These are phyloP conservation scores for Caloenas nicobarica DNA, from an alignment of 2,113 vertebrate genomes.

Conservation along the genomic window DNA sequence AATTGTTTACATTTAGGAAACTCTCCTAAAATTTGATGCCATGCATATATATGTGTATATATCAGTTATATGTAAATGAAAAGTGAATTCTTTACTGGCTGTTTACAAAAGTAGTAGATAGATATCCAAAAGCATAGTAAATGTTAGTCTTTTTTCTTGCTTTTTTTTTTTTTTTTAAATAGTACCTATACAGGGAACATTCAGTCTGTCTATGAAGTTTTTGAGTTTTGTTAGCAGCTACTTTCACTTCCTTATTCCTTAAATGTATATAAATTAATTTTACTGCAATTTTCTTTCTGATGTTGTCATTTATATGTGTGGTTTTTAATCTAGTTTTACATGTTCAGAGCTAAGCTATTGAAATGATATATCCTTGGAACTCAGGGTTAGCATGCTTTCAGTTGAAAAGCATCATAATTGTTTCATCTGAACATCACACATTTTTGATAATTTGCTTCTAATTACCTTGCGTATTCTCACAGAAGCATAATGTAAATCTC, in stretches of 20 bases:
- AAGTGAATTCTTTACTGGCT: background rate
- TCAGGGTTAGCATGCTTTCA: background rate
- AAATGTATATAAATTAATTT: background rate
- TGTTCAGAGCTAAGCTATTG: background rate
- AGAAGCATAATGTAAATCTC: background rate
- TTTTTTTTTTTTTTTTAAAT: background rate
- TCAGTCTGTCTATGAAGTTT: background rate
- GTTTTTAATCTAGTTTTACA: background rate
- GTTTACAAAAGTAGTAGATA: background rate
- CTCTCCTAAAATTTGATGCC: background rate
- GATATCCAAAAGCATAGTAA: background rate
- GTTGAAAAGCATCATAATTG: background rate
- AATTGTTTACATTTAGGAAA: background rate
- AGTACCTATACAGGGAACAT: background rate
- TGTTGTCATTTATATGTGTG: background rate
- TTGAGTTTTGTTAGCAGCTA: background rate
- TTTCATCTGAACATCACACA: background rate
- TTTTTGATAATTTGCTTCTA: background rate
- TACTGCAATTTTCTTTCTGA: background rate
- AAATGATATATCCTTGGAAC: background rate
- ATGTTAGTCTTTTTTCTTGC: background rate
- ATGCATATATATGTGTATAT: background rate
- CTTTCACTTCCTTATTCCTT: background rate
- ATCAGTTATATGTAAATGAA: background rate
- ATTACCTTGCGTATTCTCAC: background rate